These are phyloP conservation scores for Tortrix viridana DNA, from an alignment of 2,888 invertebrate species.

Conservation along the genomic window DNA sequence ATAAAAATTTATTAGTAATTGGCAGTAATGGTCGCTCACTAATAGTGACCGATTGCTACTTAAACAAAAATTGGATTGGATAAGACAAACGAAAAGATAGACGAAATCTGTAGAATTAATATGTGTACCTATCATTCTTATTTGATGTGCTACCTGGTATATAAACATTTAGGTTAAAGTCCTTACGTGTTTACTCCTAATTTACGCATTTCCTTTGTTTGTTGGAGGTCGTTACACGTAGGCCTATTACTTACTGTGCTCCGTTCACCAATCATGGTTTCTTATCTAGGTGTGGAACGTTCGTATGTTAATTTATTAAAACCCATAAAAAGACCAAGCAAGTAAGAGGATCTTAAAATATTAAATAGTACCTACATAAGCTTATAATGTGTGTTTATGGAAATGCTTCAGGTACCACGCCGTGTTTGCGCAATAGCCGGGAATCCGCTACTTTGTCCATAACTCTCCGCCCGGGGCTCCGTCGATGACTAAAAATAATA, in stretches of 20 bases:
- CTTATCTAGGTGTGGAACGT: background rate
- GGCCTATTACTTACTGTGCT: background rate
- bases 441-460: constrained; percentile 34
- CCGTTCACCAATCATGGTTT: background rate
- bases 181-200: constrained; percentile 2
- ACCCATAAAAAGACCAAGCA: too few species aligned
- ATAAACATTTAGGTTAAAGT: background rate
- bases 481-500: constrained; percentile 51
- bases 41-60: too few species aligned
- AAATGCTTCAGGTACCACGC: background rate
- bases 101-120: too few species aligned
- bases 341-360: background rate
- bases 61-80: too few species aligned
- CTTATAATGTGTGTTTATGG: background rate
- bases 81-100: too few species aligned
- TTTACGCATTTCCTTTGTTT: background rate
- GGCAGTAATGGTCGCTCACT: too few species aligned
- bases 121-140: background rate
- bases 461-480: constrained; percentile 46
- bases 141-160: background rate
- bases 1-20: too few species aligned
- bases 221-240: too few species aligned
- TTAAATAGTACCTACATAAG: background rate
- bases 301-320: background rate
- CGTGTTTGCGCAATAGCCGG: constrained; percentile 18